Base-by-base conservation (phyloP, 2,113 vertebrate genomes). In the Cairina moschata region DNA sequence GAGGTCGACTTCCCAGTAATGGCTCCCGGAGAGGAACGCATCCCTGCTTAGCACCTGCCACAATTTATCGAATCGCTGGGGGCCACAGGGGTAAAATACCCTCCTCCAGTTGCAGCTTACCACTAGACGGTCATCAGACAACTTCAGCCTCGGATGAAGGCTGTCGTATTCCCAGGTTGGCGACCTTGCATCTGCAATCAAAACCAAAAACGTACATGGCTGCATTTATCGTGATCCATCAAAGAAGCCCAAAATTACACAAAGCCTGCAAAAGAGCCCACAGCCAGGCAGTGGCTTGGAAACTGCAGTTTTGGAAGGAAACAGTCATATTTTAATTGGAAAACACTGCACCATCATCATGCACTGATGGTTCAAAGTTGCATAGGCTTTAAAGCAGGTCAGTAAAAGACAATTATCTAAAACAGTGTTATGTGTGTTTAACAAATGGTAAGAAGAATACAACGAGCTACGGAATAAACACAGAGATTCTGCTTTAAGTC, bases 1-100 rank as follows among this genome's bases (percentile, higher is more conserved):
- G 69, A 98, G 22, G 52, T 98, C 98, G 89, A 97, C 97, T 78
- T 98, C 98, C 98, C 98, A 98, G 83, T 98, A 98, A 93, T 98
- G 97, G 91, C 97, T 98, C 31, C 98, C 98, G 3, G 98, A 97
- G 5, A 96, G 88, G 82, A 97, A 98, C 42, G 95, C 93, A 5
- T 98, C 98, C 42, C 97, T 97, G 60, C 96, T 94, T 93, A 98
- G 83, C 52, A 98, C 97, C 74, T 98, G 98, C 96, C 97, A 96
- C 54, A 98, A 91, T n/a, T 87, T 90, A 94, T 97, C 77, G 13
- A 98, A 98, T 48, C 97, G 96, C 59, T 89, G 81, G 15, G 97
- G 93, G 2, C 90, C 54, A 14, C 72, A 32, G 4, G 93, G 83
- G 3, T 98, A 98, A 52, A 98, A 92, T 38, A 92, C 36, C 34